Evolutionary conservation across 1,140 invertebrate genomes (phyloP).

Genomic region (Drosophila busckii): DNA sequence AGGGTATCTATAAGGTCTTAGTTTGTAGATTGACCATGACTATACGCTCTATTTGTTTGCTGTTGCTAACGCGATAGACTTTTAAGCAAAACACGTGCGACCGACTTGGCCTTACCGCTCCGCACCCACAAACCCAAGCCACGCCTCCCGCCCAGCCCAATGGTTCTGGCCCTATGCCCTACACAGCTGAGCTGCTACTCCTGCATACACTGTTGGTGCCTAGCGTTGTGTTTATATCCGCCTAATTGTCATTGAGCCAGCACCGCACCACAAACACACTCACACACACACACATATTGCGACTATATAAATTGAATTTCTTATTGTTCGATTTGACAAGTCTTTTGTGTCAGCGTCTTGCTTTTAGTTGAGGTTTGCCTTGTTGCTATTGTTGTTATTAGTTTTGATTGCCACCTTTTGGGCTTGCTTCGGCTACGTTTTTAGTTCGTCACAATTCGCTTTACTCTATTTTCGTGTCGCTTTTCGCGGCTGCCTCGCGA

Average conservation of each 20-base stretch:
- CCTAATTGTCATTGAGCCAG: conserved; percentile 63
- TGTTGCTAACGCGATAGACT: conserved; percentile 64
- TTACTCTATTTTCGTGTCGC: conserved; percentile 19
- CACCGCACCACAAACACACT: conserved; percentile 43
- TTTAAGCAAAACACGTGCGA: conserved; percentile 49
- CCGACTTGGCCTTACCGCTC: conserved; percentile 8
- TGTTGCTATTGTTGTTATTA: conserved; percentile 40
- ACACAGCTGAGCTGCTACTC: no score
- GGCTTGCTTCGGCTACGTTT: conserved; percentile 23
- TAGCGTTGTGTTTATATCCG: conserved; percentile 31
- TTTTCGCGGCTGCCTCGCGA: conserved; percentile 22
- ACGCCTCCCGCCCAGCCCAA: background rate
- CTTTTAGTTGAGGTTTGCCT: conserved; percentile 8
- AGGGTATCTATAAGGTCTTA: no score
- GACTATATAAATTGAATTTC: conserved; percentile 68
- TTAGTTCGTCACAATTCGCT: conserved; percentile 5
- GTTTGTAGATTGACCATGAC: background rate
- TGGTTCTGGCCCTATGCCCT: background rate
- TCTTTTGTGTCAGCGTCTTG: conserved; percentile 13
- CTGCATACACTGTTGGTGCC: background rate
- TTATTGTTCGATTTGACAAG: conserved; percentile 57
- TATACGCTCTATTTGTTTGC: conserved; percentile 3
- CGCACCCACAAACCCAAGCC: no score
- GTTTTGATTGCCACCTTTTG: conserved; percentile 58
- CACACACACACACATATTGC: no score